phyloP scores from a whole-genome alignment of 2,113 vertebrate species.

The Apodemus sylvaticus region DNA sequence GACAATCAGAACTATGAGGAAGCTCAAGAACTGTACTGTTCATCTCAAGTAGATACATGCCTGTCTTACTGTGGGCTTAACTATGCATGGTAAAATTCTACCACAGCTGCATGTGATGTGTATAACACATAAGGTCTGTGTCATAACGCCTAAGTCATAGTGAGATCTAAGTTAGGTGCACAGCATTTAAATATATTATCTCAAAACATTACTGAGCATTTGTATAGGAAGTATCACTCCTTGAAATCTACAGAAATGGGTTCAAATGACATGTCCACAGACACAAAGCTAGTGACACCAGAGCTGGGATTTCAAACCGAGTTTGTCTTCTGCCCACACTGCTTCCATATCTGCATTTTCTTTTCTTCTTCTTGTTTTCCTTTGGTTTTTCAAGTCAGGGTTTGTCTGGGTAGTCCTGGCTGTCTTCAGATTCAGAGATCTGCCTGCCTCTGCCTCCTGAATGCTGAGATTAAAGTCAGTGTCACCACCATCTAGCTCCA shows the following conservation, averaged over 20 bases:
- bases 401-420: neutral
- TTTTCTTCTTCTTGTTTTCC: neutral
- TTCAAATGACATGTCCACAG: slow-evolving; percentile 20
- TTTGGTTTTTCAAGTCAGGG: neutral
- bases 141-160: neutral
- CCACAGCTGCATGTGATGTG: neutral
- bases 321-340: slow-evolving; percentile 1
- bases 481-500: neutral
- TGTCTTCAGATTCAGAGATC: neutral
- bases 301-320: slow-evolving; percentile 4
- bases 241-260: neutral
- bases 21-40: neutral
- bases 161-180: slow-evolving; percentile 27
- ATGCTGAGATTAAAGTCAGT: neutral
- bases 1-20: slow-evolving; percentile 34
- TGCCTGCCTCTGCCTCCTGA: neutral
- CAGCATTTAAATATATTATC: neutral
- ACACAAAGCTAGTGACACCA: slow-evolving; percentile 9
- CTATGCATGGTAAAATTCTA: neutral
- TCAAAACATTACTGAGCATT: slow-evolving; percentile 41
- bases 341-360: neutral
- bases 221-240: slow-evolving; percentile 7
- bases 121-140: slow-evolving; percentile 22
- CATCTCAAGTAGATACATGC: neutral
- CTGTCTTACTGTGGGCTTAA: slow-evolving; percentile 43